These are phyloP conservation scores for Diadophis punctatus DNA, from an alignment of 2,113 vertebrate species.

Conservation along the genomic window DNA sequence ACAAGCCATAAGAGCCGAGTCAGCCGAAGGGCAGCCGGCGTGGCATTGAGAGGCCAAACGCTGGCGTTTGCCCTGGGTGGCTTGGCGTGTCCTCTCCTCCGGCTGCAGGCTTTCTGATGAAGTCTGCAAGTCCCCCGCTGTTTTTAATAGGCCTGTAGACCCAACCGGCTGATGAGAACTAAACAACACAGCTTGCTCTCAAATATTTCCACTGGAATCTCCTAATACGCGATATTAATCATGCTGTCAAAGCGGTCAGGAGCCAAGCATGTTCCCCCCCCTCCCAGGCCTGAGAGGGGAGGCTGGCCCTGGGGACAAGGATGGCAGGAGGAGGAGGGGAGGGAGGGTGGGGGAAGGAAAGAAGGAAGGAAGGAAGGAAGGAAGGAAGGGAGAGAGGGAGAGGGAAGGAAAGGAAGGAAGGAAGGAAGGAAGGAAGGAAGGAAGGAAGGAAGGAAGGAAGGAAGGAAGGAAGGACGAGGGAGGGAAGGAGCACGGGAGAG, in stretches of 20 bases:
- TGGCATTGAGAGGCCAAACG: neutral
- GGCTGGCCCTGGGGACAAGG: neutral
- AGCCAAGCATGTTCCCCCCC: slow-evolving; percentile 64
- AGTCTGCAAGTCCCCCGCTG: slow-evolving; percentile 75
- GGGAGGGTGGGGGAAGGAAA: neutral
- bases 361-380: too few species aligned
- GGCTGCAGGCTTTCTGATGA: slow-evolving; percentile 77
- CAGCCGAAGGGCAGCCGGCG: neutral
- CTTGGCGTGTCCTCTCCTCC: slow-evolving; percentile 52
- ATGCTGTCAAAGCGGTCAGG: slow-evolving; percentile 75
- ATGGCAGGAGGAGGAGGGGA: neutral
- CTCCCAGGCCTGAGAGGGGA: slow-evolving; percentile 51
- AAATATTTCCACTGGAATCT: slow-evolving; percentile 78
- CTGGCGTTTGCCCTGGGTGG: neutral
- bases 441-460: too few species aligned
- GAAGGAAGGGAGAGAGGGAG: too few species aligned
- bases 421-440: too few species aligned
- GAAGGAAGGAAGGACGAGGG: too few species aligned
- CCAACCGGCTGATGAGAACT: slow-evolving; percentile 73
- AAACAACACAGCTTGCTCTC: slow-evolving; percentile 69
- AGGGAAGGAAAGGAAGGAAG: too few species aligned
- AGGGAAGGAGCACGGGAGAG: too few species aligned
- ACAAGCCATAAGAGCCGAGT: too few species aligned
- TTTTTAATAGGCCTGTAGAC: slow-evolving; percentile 74
- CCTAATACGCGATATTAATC: slow-evolving; percentile 84